Base-by-base conservation (phyloP, 1,140 invertebrate genomes). In the Metaphire vulgaris region DNA sequence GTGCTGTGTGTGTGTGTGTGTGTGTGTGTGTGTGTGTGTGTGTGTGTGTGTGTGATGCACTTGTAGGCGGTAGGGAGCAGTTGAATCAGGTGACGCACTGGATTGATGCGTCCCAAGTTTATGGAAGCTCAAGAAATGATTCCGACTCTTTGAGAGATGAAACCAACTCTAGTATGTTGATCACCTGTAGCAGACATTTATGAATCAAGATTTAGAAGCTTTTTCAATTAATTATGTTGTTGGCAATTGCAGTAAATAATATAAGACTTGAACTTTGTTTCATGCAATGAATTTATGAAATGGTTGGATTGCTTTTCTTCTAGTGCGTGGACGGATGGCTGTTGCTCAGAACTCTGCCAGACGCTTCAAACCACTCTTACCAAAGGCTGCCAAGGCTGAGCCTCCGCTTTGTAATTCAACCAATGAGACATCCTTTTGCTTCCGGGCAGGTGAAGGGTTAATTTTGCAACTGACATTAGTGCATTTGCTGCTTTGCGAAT, bases 31-130 rank as follows among this genome's bases (percentile, higher is more conserved):
- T n/a, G n/a, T n/a, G n/a, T n/a, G n/a, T n/a, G n/a, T n/a, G n/a
- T n/a, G n/a, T n/a, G n/a, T n/a, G n/a, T n/a, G n/a, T n/a, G n/a
- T n/a, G n/a, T n/a, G n/a, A n/a, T 56, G 41, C 41, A 56, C 6
- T 21, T 56, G 41, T 21, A 72, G 80, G 80, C 29, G 41, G 69
- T 34, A 56, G 75, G 32, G 80, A 81, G 76, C 81, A 87, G 78
- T 29, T 76, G 74, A 78, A 78, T 29, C 74, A 75, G 78, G 79
- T 79, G 0, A 77, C 79, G 2, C 79, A 80, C 56, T 80, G 79
- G 79, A 32, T 80, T 16, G 79, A 80, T 69, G 75, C 30, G 15
- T 80, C 79, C 2, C 32, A 64, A 16, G 32, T 80, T 21, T 80
- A 80, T 68, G 79, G 79, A 12, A 65, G 77, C 76, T 75, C 73